Conservation (phyloP, 2,113 vertebrate species). For the Myanophis thanlyinensis region DNA sequence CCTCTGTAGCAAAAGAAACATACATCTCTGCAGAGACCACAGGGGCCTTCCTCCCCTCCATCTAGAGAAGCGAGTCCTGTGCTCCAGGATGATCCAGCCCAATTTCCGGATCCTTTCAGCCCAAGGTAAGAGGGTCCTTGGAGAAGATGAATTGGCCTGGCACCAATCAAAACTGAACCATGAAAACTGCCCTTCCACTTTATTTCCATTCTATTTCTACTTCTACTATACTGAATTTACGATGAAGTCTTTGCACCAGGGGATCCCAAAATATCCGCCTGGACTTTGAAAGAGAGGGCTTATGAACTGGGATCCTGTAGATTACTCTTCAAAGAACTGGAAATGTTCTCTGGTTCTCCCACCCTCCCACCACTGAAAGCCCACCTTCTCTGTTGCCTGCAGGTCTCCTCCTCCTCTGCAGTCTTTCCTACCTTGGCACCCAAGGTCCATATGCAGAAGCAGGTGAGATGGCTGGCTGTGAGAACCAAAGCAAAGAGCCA, state of each 20-base stretch:
- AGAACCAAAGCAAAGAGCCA: neutral
- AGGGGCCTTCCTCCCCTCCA: neutral
- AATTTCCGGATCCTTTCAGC: fast-evolving
- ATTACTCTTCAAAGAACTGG: neutral
- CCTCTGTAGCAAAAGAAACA: neutral
- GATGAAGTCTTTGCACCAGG: neutral
- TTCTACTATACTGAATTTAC: neutral
- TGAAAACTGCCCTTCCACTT: neutral
- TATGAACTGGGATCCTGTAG: neutral
- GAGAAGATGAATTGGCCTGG: too few species aligned
- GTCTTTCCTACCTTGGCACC: neutral
- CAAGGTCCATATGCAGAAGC: neutral
- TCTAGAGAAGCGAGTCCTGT: fast-evolving
- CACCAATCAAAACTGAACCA: neutral
- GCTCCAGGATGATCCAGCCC: slow-evolving; percentile 24
- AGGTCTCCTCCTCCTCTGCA: slow-evolving; percentile 51
- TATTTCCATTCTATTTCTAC: neutral
- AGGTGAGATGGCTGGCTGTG: slow-evolving; percentile 45
- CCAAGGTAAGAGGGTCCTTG: neutral
- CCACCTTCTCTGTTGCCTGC: neutral
- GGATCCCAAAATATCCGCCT: neutral
- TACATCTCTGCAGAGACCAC: neutral
- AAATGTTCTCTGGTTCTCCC: neutral
- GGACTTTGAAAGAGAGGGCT: neutral
- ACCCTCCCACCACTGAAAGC: neutral